Conservation (phyloP, 1,140 invertebrate genomes). For the Drosophila arawakana region DNA sequence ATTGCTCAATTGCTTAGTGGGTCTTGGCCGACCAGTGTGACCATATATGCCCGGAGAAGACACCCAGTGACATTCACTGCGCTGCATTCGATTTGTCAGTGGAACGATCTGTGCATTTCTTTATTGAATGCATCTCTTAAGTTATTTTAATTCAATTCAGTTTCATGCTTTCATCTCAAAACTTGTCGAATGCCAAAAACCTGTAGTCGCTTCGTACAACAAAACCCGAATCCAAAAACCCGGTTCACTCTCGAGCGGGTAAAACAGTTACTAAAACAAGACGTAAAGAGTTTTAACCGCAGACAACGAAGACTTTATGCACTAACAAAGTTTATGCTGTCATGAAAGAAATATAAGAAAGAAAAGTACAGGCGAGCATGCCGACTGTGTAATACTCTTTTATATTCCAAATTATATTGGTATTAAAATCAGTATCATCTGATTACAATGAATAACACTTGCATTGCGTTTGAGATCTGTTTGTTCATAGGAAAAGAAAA, state of each 20-base stretch:
- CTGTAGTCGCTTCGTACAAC: constrained; percentile 5
- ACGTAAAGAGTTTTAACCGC: neutral
- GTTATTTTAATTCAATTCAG: constrained; percentile 72
- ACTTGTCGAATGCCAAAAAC: constrained; percentile 71
- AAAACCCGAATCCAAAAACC: constrained; percentile 17
- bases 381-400: too few relatives aligned
- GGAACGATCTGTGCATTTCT: constrained; percentile 20
- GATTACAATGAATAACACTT: too few relatives aligned
- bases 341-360: too few relatives aligned
- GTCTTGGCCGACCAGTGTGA: constrained; percentile 38
- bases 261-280: constrained; percentile 37
- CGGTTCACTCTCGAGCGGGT: constrained; percentile 4
- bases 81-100: constrained; percentile 28
- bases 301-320: neutral
- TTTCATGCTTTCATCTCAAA: constrained; percentile 71
- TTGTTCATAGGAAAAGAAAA: too few relatives aligned
- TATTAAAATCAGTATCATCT: neutral
- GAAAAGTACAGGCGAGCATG: too few relatives aligned
- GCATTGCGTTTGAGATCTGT: too few relatives aligned
- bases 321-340: neutral
- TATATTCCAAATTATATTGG: too few relatives aligned
- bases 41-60: constrained; percentile 9
- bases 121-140: constrained; percentile 38
- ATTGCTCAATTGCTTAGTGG: constrained; percentile 57
- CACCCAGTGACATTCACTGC: constrained; percentile 17